These are phyloP conservation scores for Scytalopus superciliaris DNA, from an alignment of 2,113 vertebrate species.

Conservation along the genomic window DNA sequence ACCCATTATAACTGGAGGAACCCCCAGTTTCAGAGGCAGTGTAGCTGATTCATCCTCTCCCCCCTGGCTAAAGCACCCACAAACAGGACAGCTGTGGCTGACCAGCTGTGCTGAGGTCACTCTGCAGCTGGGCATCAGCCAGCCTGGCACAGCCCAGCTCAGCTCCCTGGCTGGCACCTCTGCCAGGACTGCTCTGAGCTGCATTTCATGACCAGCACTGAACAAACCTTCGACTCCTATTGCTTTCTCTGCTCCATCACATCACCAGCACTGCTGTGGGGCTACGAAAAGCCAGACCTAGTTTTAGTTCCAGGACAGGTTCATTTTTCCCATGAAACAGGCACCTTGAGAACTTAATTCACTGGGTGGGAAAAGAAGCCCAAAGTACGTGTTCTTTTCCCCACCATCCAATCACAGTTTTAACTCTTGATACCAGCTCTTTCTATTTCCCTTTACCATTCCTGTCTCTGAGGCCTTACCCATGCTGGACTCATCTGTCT, in stretches of 20 bases:
- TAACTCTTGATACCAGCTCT: not conserved
- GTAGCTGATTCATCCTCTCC: not conserved
- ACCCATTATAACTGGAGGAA: not conserved
- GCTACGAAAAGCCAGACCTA: not conserved
- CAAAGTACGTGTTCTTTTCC: not conserved
- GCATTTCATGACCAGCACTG: not conserved
- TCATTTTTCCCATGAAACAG: not conserved
- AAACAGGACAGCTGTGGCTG: not conserved
- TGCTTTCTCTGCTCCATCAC: not conserved
- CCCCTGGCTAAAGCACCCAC: not conserved
- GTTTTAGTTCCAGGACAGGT: not conserved
- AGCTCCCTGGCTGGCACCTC: not conserved
- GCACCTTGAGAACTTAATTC: not conserved
- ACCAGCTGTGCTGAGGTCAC: not conserved
- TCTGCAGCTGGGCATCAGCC: not conserved
- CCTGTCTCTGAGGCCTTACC: constrained; percentile 69
- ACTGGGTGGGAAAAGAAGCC: not conserved
- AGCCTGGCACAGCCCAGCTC: not conserved
- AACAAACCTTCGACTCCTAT: not conserved
- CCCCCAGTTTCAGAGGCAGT: not conserved
- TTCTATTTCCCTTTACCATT: not conserved
- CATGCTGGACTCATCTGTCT: constrained; percentile 92
- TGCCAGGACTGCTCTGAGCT: not conserved
- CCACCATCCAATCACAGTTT: not conserved
- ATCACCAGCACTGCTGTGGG: not conserved